phyloP scores from a whole-genome alignment of 2,113 vertebrate genomes.

The Oryzias curvinotus region DNA sequence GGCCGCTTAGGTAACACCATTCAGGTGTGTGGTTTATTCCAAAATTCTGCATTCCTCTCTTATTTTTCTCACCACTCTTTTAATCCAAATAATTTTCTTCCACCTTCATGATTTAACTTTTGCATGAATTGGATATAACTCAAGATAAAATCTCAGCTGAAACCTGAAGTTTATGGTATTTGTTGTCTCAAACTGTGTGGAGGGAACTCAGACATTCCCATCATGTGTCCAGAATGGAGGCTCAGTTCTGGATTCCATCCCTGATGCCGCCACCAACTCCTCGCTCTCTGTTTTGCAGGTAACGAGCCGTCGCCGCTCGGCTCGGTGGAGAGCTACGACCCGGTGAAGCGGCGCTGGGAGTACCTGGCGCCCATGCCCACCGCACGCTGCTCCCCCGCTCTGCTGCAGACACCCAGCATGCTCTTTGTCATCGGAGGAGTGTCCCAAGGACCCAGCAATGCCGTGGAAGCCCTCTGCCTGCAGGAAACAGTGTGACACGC shows the following conservation, averaged over 20 bases:
- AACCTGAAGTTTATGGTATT: too few species aligned
- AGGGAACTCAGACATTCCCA: too few species aligned
- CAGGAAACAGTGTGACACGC: constrained; percentile 81
- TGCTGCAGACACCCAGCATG: constrained; percentile 78
- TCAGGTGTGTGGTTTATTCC: too few species aligned
- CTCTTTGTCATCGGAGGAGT: constrained; percentile 93
- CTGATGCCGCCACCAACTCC: background rate
- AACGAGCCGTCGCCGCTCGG: constrained; percentile 91
- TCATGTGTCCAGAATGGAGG: too few species aligned
- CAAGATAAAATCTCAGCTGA: too few species aligned
- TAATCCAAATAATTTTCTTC: background rate
- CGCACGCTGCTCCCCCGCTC: constrained; percentile 90
- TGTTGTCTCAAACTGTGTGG: too few species aligned
- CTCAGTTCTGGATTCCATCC: too few species aligned
- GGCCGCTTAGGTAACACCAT: too few species aligned
- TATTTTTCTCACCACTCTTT: too few species aligned
- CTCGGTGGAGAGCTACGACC: constrained; percentile 90
- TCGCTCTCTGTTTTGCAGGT: constrained; percentile 72
- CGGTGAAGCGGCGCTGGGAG: constrained; percentile 89
- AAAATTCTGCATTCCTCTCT: too few species aligned
- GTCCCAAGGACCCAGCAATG: constrained; percentile 90
- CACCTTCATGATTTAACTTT: background rate
- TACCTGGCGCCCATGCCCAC: constrained; percentile 85
- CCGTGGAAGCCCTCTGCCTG: constrained; percentile 90
- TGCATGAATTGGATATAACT: background rate